A percentile compares a stretch with the other conserved stretches of the same genome.
phyloP scores from a whole-genome alignment of 1,140 invertebrate genomes.

The Hycleus phaleratus region DNA sequence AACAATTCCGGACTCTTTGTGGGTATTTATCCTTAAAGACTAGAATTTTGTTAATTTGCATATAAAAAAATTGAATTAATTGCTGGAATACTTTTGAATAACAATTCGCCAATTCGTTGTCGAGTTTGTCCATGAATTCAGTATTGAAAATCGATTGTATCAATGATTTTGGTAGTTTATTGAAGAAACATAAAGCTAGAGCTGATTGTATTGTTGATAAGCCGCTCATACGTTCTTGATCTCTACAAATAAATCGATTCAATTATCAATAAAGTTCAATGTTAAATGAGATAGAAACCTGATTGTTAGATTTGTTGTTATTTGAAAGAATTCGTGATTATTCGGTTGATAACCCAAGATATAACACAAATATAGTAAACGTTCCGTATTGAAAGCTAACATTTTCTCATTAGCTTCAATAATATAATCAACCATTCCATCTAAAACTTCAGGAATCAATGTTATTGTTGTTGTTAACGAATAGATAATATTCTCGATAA shows the following conservation, averaged over 20 bases:
- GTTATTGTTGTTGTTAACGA: constrained; percentile 36
- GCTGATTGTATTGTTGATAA: constrained; percentile 43
- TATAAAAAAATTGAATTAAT: constrained; percentile 8
- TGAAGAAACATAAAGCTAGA: constrained; percentile 44
- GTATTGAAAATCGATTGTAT: constrained; percentile 48
- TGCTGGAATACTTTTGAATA: constrained; percentile 41
- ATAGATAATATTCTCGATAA: constrained; percentile 39
- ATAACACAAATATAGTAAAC: constrained; percentile 43
- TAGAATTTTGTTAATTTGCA: constrained; percentile 30
- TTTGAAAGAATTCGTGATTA: constrained; percentile 36
- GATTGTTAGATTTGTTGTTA: constrained; percentile 30
- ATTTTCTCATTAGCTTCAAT: constrained; percentile 36
- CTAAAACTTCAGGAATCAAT: constrained; percentile 40
- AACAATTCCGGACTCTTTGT: constrained; percentile 42
- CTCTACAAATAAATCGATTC: constrained; percentile 32
- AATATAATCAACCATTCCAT: constrained; percentile 42
- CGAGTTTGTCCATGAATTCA: constrained; percentile 48
- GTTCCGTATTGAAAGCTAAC: constrained; percentile 44
- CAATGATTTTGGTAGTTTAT: constrained; percentile 41
- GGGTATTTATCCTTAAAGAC: constrained; percentile 46
- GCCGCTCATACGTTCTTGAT: constrained; percentile 44
- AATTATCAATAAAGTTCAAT: not conserved
- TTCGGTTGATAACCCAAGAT: constrained; percentile 42
- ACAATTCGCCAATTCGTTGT: constrained; percentile 45
- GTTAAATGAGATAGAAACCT: constrained; percentile 22